phyloP scores from a whole-genome alignment of 2,113 vertebrate species.

The Bostrychus sinensis region DNA sequence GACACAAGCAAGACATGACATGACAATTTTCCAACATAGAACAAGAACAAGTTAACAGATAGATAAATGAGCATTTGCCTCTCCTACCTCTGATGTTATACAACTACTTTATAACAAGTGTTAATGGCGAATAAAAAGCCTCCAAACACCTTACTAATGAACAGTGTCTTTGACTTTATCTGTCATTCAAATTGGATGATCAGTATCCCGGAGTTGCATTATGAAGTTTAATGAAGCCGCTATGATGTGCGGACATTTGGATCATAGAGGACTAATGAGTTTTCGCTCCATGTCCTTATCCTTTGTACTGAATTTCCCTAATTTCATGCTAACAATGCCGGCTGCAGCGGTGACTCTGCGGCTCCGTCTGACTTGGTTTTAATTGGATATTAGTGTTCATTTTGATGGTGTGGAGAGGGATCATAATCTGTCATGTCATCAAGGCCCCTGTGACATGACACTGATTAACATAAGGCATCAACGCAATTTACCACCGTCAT shows the following conservation, averaged over 20 bases:
- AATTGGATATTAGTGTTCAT: slow-evolving; percentile 70
- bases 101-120: not conserved
- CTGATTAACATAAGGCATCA: slow-evolving; percentile 67
- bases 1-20: too few species aligned
- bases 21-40: too few species aligned
- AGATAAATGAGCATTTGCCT: too few species aligned
- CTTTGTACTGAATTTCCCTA: slow-evolving; percentile 43
- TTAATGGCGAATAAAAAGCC: slow-evolving; percentile 1
- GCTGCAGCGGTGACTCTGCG: slow-evolving; percentile 30
- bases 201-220: slow-evolving; percentile 9
- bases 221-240: slow-evolving; percentile 26
- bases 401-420: slow-evolving; percentile 51
- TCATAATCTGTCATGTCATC: slow-evolving; percentile 62
- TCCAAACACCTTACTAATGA: not conserved
- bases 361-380: slow-evolving; percentile 54
- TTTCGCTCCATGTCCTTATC: slow-evolving; percentile 23
- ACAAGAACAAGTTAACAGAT: too few species aligned
- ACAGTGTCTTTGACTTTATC: slow-evolving; percentile 1
- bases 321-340: slow-evolving; percentile 57
- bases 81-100: not conserved
- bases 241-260: slow-evolving; percentile 38
- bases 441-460: slow-evolving; percentile 62
- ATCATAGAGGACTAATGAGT: slow-evolving; percentile 48
- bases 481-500: slow-evolving; percentile 60
- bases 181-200: slow-evolving; percentile 17